These are phyloP conservation scores for Rhynchomys soricoides DNA, from an alignment of 2,113 vertebrate species.

Conservation along the genomic window DNA sequence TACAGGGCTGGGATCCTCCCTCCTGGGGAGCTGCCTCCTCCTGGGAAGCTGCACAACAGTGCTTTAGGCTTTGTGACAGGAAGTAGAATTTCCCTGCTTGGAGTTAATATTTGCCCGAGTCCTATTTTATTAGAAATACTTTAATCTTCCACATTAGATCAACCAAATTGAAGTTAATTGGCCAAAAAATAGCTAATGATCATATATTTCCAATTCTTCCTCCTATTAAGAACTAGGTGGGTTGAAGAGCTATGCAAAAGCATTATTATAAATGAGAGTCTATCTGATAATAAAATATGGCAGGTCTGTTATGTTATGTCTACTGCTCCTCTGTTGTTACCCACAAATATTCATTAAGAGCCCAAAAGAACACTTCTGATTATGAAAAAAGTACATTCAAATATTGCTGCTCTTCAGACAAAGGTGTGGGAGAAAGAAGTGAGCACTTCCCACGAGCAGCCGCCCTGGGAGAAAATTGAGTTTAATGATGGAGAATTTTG, in stretches of 20 bases:
- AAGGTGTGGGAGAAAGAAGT: neutral
- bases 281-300: neutral
- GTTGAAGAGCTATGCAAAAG: neutral
- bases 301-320: neutral
- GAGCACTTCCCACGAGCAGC: neutral
- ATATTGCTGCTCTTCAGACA: fast-evolving
- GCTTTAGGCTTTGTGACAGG: neutral
- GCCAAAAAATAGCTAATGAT: constrained; percentile 44
- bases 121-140: constrained; percentile 53
- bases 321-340: neutral
- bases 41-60: fast-evolving
- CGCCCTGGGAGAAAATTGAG: constrained; percentile 47
- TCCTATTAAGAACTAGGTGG: constrained; percentile 21
- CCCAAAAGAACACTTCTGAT: neutral
- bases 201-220: constrained; percentile 22
- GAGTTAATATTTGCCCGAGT: neutral
- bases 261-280: constrained; percentile 25
- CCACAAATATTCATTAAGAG: neutral
- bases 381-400: neutral
- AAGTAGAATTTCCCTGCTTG: fast-evolving
- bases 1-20: fast-evolving
- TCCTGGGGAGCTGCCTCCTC: neutral
- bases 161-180: constrained; percentile 54
- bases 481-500: constrained; percentile 69
- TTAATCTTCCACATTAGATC: constrained; percentile 26